phyloP scores from a whole-genome alignment of 2,113 vertebrate species.

The Mixornis gularis region DNA sequence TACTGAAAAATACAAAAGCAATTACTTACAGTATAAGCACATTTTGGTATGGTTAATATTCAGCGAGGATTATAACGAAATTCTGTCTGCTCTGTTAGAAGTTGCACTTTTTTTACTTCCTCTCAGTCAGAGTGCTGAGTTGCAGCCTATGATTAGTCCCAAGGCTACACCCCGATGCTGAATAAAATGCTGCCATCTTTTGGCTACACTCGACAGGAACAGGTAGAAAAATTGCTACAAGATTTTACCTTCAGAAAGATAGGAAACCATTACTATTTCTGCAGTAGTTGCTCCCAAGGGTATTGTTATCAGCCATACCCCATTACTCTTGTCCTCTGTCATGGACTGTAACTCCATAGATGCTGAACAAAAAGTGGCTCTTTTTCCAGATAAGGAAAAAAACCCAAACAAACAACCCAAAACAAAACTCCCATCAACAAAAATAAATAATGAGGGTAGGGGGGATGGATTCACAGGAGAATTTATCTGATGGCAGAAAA shows the following conservation, averaged over 20 bases:
- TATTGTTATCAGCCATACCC: rapidly evolving
- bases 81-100: neutral
- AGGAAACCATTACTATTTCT: neutral
- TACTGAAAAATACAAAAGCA: neutral
- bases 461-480: neutral
- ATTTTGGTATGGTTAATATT: neutral
- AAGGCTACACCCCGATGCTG: neutral
- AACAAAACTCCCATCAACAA: neutral
- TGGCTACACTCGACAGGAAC: neutral
- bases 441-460: rapidly evolving
- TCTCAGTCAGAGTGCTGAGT: neutral
- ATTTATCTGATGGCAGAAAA: neutral
- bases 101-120: neutral
- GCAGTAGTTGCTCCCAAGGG: neutral
- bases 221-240: neutral
- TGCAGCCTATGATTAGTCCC: neutral
- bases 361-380: neutral
- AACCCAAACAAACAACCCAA: rapidly evolving
- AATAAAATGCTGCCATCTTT: slow-evolving; percentile 60
- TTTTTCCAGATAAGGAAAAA: neutral
- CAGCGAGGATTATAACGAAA: neutral
- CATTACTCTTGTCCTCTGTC: rapidly evolving
- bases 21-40: rapidly evolving
- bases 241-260: neutral
- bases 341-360: neutral